Conservation (phyloP, 2,797 vertebrate species). For the Cebuella pygmaea region DNA sequence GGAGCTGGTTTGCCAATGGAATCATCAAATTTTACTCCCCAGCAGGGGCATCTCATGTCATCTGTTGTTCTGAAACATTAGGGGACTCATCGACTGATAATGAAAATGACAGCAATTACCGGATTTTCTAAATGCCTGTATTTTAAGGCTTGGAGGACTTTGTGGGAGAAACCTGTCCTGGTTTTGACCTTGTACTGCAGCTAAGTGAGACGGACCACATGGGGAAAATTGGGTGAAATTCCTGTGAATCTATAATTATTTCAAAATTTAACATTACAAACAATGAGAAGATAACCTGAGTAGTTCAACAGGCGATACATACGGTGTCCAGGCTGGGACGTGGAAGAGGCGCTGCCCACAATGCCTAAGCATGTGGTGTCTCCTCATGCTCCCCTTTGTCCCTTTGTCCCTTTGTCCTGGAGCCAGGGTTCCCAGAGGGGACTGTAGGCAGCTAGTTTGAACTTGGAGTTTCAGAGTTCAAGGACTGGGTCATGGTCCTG, state of each 20-base stretch:
- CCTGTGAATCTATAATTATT: neutral
- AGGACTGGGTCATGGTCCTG: neutral
- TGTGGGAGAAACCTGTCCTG: neutral
- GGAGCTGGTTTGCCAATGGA: neutral
- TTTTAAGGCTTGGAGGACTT: neutral
- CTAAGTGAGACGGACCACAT: neutral
- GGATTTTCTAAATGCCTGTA: neutral
- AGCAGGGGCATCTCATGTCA: neutral
- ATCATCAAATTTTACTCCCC: neutral
- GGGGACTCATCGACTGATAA: neutral
- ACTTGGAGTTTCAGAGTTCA: neutral
- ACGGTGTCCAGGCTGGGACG: neutral
- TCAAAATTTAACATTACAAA: neutral
- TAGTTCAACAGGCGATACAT: neutral
- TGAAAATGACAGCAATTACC: neutral
- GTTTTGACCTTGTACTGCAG: neutral
- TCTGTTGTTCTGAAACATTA: neutral
- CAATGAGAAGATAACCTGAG: neutral
- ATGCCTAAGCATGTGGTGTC: neutral
- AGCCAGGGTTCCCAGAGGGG: neutral
- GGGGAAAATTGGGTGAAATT: neutral
- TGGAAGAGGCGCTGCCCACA: neutral
- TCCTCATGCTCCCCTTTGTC: neutral
- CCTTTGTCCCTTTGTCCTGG: neutral
- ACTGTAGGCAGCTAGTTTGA: neutral